Conservation (phyloP, 2,888 invertebrate species). For the Merodon equestris region DNA sequence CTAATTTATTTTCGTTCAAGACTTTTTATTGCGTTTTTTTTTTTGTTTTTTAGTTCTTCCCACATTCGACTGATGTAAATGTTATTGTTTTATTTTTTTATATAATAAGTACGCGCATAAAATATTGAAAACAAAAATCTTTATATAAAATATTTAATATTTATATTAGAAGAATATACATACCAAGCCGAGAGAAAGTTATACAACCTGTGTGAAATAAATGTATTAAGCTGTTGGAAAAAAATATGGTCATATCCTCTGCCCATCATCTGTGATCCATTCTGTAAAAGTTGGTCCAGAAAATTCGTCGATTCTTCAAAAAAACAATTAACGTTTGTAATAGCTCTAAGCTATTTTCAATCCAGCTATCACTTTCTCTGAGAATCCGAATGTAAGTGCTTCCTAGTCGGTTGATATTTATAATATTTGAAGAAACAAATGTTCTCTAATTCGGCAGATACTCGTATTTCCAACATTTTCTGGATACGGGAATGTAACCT, state of each 20-base stretch:
- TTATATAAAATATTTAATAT: conserved; percentile 19
- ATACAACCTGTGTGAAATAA: conserved; percentile 64
- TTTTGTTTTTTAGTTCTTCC: conserved; percentile 26
- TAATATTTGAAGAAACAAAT: too few species aligned
- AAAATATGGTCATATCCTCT: conserved; percentile 50
- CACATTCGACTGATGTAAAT: conserved; percentile 28
- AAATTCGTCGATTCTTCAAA: too few species aligned
- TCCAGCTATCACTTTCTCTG: too few species aligned
- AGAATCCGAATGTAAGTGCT: too few species aligned
- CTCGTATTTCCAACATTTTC: too few species aligned
- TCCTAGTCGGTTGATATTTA: too few species aligned
- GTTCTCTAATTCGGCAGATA: too few species aligned
- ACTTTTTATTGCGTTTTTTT: conserved; percentile 49
- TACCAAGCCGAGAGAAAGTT: conserved; percentile 63
- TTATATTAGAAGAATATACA: conserved; percentile 58
- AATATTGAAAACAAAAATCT: conserved; percentile 9
- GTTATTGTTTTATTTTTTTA: conserved; percentile 10
- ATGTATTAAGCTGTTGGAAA: conserved; percentile 60
- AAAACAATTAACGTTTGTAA: too few species aligned
- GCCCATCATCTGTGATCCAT: conserved; percentile 34
- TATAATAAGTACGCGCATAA: conserved; percentile 51
- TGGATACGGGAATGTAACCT: too few species aligned
- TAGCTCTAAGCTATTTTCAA: too few species aligned
- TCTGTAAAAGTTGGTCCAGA: conserved; percentile 18
- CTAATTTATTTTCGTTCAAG: conserved; percentile 4